Base-by-base conservation (phyloP, 1,140 invertebrate species). In the Globodera rostochiensis region DNA sequence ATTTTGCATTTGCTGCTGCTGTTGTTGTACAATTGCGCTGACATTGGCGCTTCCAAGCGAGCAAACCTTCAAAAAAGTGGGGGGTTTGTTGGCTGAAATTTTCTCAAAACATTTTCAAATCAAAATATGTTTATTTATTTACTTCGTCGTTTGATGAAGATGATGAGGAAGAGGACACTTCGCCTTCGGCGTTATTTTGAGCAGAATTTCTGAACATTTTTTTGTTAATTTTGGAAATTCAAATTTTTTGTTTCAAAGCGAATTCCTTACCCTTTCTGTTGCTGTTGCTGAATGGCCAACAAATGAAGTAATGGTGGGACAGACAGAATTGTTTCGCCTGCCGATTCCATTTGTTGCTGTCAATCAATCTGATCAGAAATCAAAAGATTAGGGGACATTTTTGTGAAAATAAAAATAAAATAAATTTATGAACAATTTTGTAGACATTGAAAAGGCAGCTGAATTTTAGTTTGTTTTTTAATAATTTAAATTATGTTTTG, bases 221-320 rank as follows among this genome's bases (percentile, higher is more conserved):
- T 19, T 66, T 21, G 60, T 21, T 66, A 21, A 21, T 66, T 66
- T 66, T 66, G 60, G 60, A 15, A 25, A 13, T 13, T 66, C 2
- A 21, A 21, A 13, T 66, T n/a, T n/a, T n/a, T n/a, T n/a, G 2
- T 64, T 13, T n/a, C 1, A n/a, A 64, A n/a, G 13, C n/a, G n/a
- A 66, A 66, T 21, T 21, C 13, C 60, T 3, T 13, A 66, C 60
- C 60, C 13, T 15, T 66, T 66, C 3, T 15, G 60, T 13, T 13
- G 69, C 69, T 71, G 25, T 19, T 71, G 69, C n/a, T 71, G 69
- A 11, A 71, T 36, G 21, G 69, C 69, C 69, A 71, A 47, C 69
- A 71, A 19, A 47, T 71, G 69, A 11, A 71, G 69, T 19, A 71
- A 47, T 21, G 69, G 69, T 6, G 69, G 69, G 9, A 47, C 69